Evolutionary conservation across 2,113 vertebrate genomes (phyloP).

Genomic region (Chroicocephalus ridibundus): DNA sequence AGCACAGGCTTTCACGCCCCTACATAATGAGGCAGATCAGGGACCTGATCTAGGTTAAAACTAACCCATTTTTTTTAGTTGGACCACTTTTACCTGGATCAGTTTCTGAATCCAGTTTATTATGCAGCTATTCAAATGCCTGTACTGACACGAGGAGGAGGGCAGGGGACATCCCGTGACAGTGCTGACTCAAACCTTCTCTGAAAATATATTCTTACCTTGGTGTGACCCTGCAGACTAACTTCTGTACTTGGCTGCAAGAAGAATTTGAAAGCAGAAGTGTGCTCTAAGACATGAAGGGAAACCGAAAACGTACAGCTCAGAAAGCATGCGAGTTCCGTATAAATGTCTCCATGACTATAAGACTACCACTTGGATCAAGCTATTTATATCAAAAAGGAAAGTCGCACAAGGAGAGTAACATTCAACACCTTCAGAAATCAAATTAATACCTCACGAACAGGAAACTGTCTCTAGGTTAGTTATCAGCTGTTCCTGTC

Average conservation of each 20-base stretch:
- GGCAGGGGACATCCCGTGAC: not conserved
- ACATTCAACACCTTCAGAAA: not conserved
- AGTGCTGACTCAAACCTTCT: not conserved
- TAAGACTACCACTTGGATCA: not conserved
- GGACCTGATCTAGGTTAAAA: not conserved
- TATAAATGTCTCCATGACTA: not conserved
- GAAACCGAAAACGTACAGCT: not conserved
- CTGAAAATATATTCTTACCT: not conserved
- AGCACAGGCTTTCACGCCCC: not conserved
- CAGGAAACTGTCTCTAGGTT: not conserved
- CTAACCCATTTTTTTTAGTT: not conserved
- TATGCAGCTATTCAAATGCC: not conserved
- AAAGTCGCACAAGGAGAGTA: not conserved
- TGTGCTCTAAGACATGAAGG: not conserved
- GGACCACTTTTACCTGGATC: not conserved
- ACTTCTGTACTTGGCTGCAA: not conserved
- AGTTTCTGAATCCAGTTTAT: not conserved
- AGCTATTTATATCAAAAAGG: not conserved
- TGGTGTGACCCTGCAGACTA: not conserved
- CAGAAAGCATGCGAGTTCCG: not conserved
- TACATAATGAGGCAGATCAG: not conserved
- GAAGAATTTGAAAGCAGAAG: constrained; percentile 24
- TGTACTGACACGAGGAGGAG: not conserved
- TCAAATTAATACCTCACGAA: not conserved
- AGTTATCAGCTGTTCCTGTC: not conserved